Percentiles rank a stretch among this genome's conserved stretches.
Evolutionary conservation across 2,113 vertebrate species (phyloP).

Genomic region (Hippocampus abdominalis): DNA sequence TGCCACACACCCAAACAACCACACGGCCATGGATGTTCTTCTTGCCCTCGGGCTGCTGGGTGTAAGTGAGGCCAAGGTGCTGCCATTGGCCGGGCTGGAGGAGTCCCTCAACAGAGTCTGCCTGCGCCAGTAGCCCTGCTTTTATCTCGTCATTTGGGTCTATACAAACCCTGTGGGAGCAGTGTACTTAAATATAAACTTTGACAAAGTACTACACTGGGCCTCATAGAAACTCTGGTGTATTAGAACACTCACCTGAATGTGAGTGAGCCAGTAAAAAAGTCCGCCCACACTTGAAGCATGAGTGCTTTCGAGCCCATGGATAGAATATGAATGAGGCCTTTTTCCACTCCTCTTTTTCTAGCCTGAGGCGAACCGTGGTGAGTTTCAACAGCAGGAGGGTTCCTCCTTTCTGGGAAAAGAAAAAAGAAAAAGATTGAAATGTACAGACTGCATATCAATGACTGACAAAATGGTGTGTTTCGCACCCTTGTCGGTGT

Average conservation of each 20-base stretch:
- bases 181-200: conserved; percentile 7
- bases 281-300: conserved; percentile 93
- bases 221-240: conserved; percentile 1
- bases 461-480: background rate
- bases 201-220: conserved; percentile 6
- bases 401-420: conserved; percentile 73
- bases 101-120: conserved; percentile 79
- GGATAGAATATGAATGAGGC: conserved; percentile 86
- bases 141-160: conserved; percentile 92
- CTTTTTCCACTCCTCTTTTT: conserved; percentile 76
- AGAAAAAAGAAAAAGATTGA: conserved; percentile 10
- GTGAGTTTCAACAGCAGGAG: conserved; percentile 57
- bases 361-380: conserved; percentile 50
- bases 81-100: conserved; percentile 83
- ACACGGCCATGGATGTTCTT: conserved; percentile 84
- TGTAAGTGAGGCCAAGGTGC: conserved; percentile 87
- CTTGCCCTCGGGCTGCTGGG: conserved; percentile 87
- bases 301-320: conserved; percentile 94
- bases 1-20: conserved; percentile 87
- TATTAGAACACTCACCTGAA: conserved; percentile 80
- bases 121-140: conserved; percentile 86
- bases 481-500: conserved; percentile 69
- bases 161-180: conserved; percentile 79
- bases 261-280: conserved; percentile 78
- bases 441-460: conserved; percentile 1